Percentiles rank a stretch among this genome's conserved stretches.
Evolutionary conservation across 1,140 invertebrate genomes (phyloP).

Genomic region (Drosophila athabasca): DNA sequence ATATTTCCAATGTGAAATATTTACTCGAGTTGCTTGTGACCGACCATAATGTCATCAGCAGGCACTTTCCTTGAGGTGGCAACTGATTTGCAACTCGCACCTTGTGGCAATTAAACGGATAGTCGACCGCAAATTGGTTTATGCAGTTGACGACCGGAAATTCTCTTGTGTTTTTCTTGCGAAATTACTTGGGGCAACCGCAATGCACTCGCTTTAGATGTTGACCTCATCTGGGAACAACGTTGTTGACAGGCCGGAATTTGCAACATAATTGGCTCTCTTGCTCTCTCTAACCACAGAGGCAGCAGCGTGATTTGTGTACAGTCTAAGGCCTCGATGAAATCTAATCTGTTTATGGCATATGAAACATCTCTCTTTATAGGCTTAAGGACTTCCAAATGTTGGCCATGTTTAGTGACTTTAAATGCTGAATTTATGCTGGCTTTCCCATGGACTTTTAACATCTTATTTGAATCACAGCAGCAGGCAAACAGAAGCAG

Average conservation of each 20-base stretch:
- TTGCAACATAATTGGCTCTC: too few species aligned
- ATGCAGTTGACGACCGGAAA: constrained; percentile 1
- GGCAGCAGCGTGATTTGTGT: not conserved
- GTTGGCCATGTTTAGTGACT: constrained; percentile 14
- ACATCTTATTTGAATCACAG: constrained; percentile 59
- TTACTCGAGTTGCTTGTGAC: constrained; percentile 39
- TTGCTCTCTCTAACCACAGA: too few species aligned
- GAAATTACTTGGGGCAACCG: not conserved
- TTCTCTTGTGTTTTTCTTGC: not conserved
- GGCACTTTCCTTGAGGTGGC: too few species aligned
- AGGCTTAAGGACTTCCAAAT: constrained; percentile 8
- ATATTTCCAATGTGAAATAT: constrained; percentile 55
- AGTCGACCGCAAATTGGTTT: constrained; percentile 33
- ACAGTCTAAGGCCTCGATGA: constrained; percentile 3
- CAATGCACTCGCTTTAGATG: not conserved
- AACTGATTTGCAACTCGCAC: constrained; percentile 10
- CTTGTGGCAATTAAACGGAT: constrained; percentile 49
- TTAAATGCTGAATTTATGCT: not conserved
- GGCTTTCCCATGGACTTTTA: constrained; percentile 21
- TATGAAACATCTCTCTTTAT: constrained; percentile 26
- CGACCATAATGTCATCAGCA: constrained; percentile 30
- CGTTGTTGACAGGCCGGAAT: too few species aligned
- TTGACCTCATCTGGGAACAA: too few species aligned
- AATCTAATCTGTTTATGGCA: constrained; percentile 33
- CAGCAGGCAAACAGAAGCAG: constrained; percentile 30